Evolutionary conservation across 2,888 invertebrate genomes (phyloP), one percentile per base, ranked within the genome.

Genomic region (Sarcophaga caerulescens): DNA sequence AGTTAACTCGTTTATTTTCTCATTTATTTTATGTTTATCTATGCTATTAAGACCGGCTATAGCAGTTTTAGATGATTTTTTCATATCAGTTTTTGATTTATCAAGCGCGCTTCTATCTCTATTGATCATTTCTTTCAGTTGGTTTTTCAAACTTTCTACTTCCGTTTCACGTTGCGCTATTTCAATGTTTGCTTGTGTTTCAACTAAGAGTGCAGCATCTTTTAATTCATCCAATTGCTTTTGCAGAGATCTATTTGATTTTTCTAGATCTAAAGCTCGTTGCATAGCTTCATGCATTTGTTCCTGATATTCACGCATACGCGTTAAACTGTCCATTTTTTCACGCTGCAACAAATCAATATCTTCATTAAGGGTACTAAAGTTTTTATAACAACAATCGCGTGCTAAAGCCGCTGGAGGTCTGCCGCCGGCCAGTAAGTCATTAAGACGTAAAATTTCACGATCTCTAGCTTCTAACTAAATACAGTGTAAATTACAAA

Each of bases 241-340:
- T 92, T 96, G 95, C 74, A 97, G 92, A 81, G 93, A 93, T 90
- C 95, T 95, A 90, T 97, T 97, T 89, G 95, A 94, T 88, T 96
- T 96, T n/a, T 96, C 96, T 76, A 97, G 94, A 89, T 94, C 94
- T 65, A 97, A 93, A 6, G 97, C 97, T 88, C 96, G 94, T 66
- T 96, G 94, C 96, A 97, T 97, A 5, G 97, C 97, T 91, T 97
- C 97, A 92, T 97, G 97, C 93, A 93, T 93, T 84, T 91, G 90
- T 59, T 92, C 91, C 80, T 92, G 91, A 78, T 89, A 92, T 12
- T 92, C 92, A 0, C 89, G 90, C 57, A 92, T 88, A 80, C 92
- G 91, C n/a, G 73, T 79, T 68, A 90, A 88, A 17, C 89, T 76
- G 3, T 93, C 92, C 4, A 92, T 92, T 93, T 96, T 96, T 47